Evolutionary conservation across 2,888 invertebrate species (phyloP), one percentile per base, ranked within the genome.

Genomic region (Orchestes rusci): DNA sequence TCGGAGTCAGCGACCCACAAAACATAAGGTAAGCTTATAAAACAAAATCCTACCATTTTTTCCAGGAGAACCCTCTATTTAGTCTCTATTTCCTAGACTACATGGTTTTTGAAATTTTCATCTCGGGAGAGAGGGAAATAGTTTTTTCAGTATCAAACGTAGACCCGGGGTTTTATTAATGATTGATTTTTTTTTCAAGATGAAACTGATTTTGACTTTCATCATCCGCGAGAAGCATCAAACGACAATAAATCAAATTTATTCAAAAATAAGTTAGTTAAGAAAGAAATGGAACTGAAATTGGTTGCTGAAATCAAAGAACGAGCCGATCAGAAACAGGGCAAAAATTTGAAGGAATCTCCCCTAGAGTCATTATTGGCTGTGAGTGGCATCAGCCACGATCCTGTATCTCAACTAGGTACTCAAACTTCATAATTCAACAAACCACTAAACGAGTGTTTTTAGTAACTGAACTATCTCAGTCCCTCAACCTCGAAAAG

Each of bases 281-380:
- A 84, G 75, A 89, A 89, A 59, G 89, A 89, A 64, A 86, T 88
- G 79, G 87, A 87, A 61, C 68, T 85, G 36, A 85, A 86, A 63
- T 68, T 86, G 17, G 84, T 88, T 34, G 84, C 86, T 3, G 90
- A 90, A 67, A 88, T 89, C 45, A 88, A 87, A 64, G 86, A 87
- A 62, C 73, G 80, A 41, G 80, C 83, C 8, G 82, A 83, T 58
- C 75, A 77, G 56, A 80, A 80, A 60, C 45, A 50, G 19, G 74
- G 74, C 45, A 74, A 73, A 46, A 72, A 72, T 47, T 61, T 60
- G 16, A 74, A 72, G 61, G 77, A 75, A 59, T 75, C 76, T 38
- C 28, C 33, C 7, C 51, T 62, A 43, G 65, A 67, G 52, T 57
- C 59, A 31, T 46, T 61, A 64, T 56, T 64, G 59, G 63, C 72